Base-by-base conservation (phyloP, 2,113 vertebrate genomes). In the Ailurus styani region DNA sequence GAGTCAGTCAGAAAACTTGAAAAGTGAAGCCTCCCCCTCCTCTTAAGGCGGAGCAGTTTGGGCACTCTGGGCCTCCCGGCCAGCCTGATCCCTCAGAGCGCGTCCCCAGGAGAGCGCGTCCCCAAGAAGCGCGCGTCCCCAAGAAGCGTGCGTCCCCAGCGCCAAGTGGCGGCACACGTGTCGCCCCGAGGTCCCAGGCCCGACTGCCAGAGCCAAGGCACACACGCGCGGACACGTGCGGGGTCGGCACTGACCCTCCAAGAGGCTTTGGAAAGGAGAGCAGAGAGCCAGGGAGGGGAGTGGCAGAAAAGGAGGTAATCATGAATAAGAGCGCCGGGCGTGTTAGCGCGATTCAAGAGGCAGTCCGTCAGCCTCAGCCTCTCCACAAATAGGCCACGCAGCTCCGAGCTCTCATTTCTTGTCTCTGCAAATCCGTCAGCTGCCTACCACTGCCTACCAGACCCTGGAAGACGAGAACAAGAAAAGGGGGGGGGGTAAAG, bases 401-500 rank as follows among this genome's bases (percentile, higher is more conserved):
- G 96, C 60, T 97, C 95, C 20, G 86, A 34, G 40, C 47, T 87
- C 90, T 93, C 6, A 64, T 97, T 90, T 97, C 98, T 68, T 97
- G 83, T 98, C 98, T 98, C 97, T 96, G 97, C 96, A 64, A 90
- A 98, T 87, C 90, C 86, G 40, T 99, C 98, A 98, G 98, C 99
- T 99, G 99, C 98, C 98, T 96, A 97, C 98, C 96, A 98, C 98
- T 97, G 98, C 97, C 98, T 96, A 98, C 91, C 96, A 81, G 98
- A 98, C 97, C 98, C 98, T 50, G 96, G 98, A 97, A 98, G 98
- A 98, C 7, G 95, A 98, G 98, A 98, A 98, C 97, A 99, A 98
- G 98, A 98, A 98, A 98, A 97, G 96, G 84, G 94, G 95, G 96
- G 91, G 54, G 86, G 83, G n/a, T 47, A 45, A 45, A 97, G 96